These are phyloP conservation scores for Butorides virescens DNA, from an alignment of 2,113 vertebrate species.

Conservation along the genomic window DNA sequence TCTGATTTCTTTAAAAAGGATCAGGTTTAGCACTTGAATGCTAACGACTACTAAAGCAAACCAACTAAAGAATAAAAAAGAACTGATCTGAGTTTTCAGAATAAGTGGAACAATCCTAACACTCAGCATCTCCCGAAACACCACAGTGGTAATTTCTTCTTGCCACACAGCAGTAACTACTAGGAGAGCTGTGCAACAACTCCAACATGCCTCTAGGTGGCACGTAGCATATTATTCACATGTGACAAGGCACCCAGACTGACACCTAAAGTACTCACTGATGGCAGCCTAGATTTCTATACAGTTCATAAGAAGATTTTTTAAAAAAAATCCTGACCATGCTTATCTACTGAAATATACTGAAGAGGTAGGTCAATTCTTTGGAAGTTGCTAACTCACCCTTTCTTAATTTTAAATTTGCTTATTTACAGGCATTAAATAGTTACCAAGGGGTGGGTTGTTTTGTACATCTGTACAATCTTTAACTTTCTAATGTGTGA, in stretches of 20 bases:
- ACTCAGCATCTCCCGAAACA: not conserved
- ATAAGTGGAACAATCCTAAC: not conserved
- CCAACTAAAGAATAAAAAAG: not conserved
- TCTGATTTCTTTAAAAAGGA: not conserved
- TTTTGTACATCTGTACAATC: not conserved
- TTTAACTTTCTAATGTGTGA: not conserved
- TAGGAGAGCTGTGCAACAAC: not conserved
- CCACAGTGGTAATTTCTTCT: not conserved
- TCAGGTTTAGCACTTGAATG: not conserved
- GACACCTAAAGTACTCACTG: not conserved
- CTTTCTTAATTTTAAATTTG: not conserved
- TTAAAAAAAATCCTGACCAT: not conserved
- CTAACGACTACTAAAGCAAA: not conserved
- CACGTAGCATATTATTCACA: not conserved
- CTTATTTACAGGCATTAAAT: not conserved
- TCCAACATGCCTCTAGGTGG: slow-evolving; percentile 21
- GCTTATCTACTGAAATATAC: not conserved
- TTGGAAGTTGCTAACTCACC: not conserved
- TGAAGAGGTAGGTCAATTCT: not conserved
- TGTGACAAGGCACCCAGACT: not conserved
- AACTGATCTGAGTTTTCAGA: not conserved
- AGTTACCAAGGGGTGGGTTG: not conserved
- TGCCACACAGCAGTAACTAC: not conserved
- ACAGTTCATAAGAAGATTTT: not conserved
- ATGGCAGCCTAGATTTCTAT: not conserved